Evolutionary conservation across 1,140 invertebrate species (phyloP).

Genomic region (Eumaeus atala): DNA sequence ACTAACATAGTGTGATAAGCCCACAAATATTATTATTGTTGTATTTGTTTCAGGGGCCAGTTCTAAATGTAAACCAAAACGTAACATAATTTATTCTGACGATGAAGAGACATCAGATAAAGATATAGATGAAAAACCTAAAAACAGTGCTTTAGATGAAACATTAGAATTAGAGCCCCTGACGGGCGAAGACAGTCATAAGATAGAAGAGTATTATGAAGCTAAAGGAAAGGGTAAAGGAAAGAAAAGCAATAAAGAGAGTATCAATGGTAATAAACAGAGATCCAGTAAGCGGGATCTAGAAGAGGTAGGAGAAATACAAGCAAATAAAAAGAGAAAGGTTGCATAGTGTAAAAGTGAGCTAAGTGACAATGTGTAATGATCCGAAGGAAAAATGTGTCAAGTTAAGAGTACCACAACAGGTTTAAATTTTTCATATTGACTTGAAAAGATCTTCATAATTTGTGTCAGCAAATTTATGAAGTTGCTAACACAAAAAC

Average conservation of each 20-base stretch:
- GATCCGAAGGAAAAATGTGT: too few species aligned
- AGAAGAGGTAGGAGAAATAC: slow-evolving; percentile 34
- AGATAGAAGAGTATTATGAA: slow-evolving; percentile 56
- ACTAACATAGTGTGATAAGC: too few species aligned
- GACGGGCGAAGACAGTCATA: slow-evolving; percentile 29
- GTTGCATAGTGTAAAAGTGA: slow-evolving; percentile 13
- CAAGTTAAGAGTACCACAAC: too few species aligned
- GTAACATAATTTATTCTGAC: slow-evolving; percentile 42
- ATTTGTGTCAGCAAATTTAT: too few species aligned
- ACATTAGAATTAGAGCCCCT: slow-evolving; percentile 26
- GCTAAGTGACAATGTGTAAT: too few species aligned
- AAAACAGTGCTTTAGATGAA: slow-evolving; percentile 28
- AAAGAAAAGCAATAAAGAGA: slow-evolving; percentile 41
- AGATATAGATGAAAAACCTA: slow-evolving; percentile 20
- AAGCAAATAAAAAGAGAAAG: slow-evolving; percentile 35
- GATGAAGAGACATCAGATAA: slow-evolving; percentile 29
- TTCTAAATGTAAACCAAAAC: slow-evolving; percentile 35
- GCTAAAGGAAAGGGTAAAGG: slow-evolving; percentile 41
- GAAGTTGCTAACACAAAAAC: too few species aligned
- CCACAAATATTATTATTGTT: too few species aligned
- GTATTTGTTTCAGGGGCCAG: slow-evolving; percentile 29
- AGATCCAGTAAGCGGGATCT: slow-evolving; percentile 34
- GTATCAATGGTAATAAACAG: slow-evolving; percentile 29
- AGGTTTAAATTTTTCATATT: too few species aligned
- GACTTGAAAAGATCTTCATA: too few species aligned